Base-by-base conservation (phyloP, 2,888 invertebrate genomes). In the Sinohyriopsis cumingii region DNA sequence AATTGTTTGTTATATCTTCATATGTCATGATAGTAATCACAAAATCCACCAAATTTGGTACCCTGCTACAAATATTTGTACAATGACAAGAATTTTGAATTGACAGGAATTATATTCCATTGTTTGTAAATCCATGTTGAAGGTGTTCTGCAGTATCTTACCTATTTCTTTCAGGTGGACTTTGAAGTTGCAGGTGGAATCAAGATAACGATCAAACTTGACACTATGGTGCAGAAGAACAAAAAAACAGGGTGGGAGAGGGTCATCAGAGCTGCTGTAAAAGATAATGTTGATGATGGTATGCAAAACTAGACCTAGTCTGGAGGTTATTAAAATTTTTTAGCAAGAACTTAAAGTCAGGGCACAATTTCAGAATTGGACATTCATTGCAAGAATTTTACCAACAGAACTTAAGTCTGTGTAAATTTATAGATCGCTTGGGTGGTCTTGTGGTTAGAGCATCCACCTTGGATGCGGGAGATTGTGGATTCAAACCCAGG, bases 241-340 rank as follows among this genome's bases (percentile, higher is more conserved):
- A 88, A 84, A 70, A 83, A 82, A 68, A 87, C 87, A 3, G 87
- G 88, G 7, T 88, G 83, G 84, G 84, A 87, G 72, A 80, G 86
- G 65, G 71, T 83, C 53, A 71, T 87, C 9, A 72, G 86, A 65
- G 71, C 80, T 59, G 78, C 80, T 24, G 62, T 83, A 12, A 72
- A 79, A 57, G 83, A 83, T 61, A 70, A 75, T 6, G 60, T 63
- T 33, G 74, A 79, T 65, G 68, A 72, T 56, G 73, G 82, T 85
- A 67, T 68, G 72, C 60, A 18, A 56, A 28, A 28, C 45, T 3
- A 2, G 15, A 45, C 45, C 15, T 45, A 3, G 45, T 45, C 20
- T n/a, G 22, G 45, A 45, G 1, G 45, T 45, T 45, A 45, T 45
- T 45, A 3, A 45, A 15, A 15, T 45, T 15, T 24, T 55, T 19